Base-by-base conservation (phyloP, 2,797 vertebrate genomes). In the Crenichthys baileyi region DNA sequence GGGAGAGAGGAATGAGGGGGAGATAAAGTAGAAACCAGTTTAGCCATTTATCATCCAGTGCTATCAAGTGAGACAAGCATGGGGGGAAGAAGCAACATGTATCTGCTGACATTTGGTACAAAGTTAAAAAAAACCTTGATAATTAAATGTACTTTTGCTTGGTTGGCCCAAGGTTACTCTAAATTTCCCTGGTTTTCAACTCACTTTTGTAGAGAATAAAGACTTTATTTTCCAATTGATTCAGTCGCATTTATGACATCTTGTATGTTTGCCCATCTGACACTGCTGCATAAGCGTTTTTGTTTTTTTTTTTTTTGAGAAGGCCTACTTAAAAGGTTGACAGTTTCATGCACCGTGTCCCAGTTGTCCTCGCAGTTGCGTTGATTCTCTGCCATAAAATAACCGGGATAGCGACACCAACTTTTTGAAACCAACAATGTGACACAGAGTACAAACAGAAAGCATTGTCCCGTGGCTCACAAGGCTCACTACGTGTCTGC, bases 31-130 rank as follows among this genome's bases (percentile, higher is more conserved):
- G 79, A 86, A 73, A 84, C 67, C 74, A 83, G 80, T 75, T 80
- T 58, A 73, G 75, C 73, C 58, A 58, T 91, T 90, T 87, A 90
- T 94, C 87, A 91, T 87, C 73, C 56, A 78, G 36, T 65, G 63
- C 60, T 85, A 82, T 63, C 46, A 11, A 85, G 88, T 79, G 65
- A 89, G 67, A 74, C 29, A 73, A 77, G 87, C 90, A 91, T 91
- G 85, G 83, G 31, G 61, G 56, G 29, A 76, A 68, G 58, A 79
- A 76, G 58, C 83, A 85, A 85, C 75, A 73, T 88, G 79, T 76
- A 50, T 87, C 53, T 87, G 13, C 63, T 72, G 58, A 61, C 76
- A 15, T 39, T 39, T 39, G 16, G 16, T 8, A 18, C 18, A 39
- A 65, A 22, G 61, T 65, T 36, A 63, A 36, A 65, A 48, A 46